Evolutionary conservation across 2,797 vertebrate species (phyloP).

Genomic region (Ptychobarbus kaznakovi): DNA sequence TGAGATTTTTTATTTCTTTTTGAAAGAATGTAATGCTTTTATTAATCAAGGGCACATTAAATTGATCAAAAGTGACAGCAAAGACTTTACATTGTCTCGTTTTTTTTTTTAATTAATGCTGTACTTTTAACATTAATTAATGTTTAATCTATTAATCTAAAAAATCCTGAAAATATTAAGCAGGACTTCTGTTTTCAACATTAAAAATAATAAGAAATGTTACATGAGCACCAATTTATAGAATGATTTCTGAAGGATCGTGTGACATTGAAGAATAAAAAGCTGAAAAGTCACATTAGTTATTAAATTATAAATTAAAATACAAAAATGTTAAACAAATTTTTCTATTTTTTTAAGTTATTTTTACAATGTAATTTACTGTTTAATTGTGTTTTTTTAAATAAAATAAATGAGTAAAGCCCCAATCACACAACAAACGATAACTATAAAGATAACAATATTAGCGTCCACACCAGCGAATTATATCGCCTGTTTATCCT

Average conservation of each 20-base stretch:
- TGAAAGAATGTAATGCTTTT: not conserved
- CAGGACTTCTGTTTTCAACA: not conserved
- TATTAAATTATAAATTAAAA: not conserved
- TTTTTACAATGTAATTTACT: not conserved
- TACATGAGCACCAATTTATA: not conserved
- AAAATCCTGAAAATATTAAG: not conserved
- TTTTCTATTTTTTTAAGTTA: not conserved
- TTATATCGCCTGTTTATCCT: no score
- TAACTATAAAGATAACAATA: no score
- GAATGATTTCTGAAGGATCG: not conserved
- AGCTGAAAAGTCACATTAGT: not conserved
- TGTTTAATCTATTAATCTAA: not conserved
- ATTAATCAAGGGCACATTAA: not conserved
- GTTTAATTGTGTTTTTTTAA: not conserved
- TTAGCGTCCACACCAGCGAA: no score
- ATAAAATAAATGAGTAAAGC: no score
- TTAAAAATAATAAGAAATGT: not conserved
- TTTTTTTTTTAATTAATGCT: not conserved
- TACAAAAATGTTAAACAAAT: not conserved
- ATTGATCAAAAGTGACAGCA: not conserved
- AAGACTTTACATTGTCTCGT: not conserved
- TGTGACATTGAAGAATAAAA: not conserved
- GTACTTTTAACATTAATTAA: not conserved
- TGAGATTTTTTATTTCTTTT: not conserved
- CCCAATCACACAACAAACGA: no score